phyloP scores from a whole-genome alignment of 2,888 invertebrate genomes.

The Neoascia interrupta region DNA sequence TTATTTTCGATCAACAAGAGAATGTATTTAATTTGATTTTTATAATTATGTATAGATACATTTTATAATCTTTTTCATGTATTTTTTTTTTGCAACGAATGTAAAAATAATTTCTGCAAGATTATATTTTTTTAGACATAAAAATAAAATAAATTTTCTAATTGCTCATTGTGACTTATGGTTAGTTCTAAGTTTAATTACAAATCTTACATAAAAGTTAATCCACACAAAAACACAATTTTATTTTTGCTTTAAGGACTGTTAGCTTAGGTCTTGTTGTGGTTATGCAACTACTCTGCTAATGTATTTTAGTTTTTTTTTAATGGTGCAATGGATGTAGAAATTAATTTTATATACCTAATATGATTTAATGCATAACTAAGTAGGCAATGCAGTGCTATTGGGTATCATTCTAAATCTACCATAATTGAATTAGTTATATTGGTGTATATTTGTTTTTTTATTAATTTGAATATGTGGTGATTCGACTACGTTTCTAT shows the following conservation, averaged over 20 bases:
- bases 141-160: neutral
- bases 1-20: constrained; percentile 40
- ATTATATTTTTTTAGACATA: constrained; percentile 19
- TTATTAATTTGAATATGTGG: neutral
- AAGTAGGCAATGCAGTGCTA: constrained; percentile 44
- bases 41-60: too few relatives aligned
- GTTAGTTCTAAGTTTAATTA: neutral
- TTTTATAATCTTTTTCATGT: constrained; percentile 18
- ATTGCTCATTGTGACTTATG: constrained; percentile 24
- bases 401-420: constrained; percentile 22
- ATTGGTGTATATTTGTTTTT: constrained; percentile 12
- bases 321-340: too few relatives aligned
- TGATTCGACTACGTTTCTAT: constrained; percentile 15
- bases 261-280: too few relatives aligned
- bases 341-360: too few relatives aligned
- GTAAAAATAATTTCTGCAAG: constrained; percentile 36
- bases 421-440: constrained; percentile 2
- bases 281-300: too few relatives aligned
- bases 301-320: too few relatives aligned
- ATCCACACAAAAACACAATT: too few relatives aligned
- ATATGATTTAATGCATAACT: constrained; percentile 24
- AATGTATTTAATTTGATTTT: constrained; percentile 23
- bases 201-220: neutral
- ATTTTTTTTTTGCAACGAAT: constrained; percentile 3
- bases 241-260: too few relatives aligned